Percentiles rank a stretch among this genome's conserved stretches.
Evolutionary conservation across 2,113 vertebrate species (phyloP).

Genomic region (Circaetus gallicus): DNA sequence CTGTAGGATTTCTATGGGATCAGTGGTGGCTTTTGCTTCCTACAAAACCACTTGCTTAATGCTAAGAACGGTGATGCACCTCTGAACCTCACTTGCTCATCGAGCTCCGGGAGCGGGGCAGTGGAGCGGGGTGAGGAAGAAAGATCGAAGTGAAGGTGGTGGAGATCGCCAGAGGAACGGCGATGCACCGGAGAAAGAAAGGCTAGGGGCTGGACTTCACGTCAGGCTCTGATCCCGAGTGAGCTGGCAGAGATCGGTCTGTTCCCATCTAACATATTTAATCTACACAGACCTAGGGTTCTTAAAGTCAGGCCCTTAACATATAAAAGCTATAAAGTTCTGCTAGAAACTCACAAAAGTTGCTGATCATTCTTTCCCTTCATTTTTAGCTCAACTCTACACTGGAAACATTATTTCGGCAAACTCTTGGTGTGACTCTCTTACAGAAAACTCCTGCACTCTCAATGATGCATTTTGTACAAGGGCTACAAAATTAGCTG

Average conservation of each 20-base stretch:
- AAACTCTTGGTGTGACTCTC: neutral
- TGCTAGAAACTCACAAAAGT: neutral
- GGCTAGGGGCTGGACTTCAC: neutral
- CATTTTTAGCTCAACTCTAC: neutral
- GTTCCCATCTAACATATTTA: neutral
- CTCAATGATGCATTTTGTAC: neutral
- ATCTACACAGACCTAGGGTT: neutral
- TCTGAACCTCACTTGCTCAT: neutral
- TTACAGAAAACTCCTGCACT: neutral
- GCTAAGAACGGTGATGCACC: neutral
- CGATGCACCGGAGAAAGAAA: neutral
- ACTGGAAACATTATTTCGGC: neutral
- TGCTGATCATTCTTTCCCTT: neutral
- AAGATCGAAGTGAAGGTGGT: neutral
- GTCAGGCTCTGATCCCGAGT: neutral
- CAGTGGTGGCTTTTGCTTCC: neutral
- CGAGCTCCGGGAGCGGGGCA: neutral
- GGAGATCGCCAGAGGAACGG: fast-evolving
- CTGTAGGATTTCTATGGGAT: neutral
- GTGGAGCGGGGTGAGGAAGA: neutral
- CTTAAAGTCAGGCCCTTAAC: neutral
- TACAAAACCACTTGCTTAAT: neutral
- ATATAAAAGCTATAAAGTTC: neutral
- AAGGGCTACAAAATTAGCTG: neutral
- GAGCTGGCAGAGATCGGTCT: neutral